phyloP scores from a whole-genome alignment of 2,888 invertebrate species.

The Pterobdella sp. region DNA sequence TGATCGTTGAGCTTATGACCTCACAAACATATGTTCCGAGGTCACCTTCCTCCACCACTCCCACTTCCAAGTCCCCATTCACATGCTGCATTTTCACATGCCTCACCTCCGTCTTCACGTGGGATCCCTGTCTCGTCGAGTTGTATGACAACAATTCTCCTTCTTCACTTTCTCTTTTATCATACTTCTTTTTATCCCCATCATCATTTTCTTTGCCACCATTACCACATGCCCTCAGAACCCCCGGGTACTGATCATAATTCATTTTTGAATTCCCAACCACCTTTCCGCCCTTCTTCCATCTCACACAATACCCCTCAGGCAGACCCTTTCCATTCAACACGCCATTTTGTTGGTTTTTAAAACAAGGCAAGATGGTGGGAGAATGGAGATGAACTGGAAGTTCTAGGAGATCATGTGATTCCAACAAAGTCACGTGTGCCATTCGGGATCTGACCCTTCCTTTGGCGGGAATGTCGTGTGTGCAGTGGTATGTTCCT shows the following conservation, averaged over 20 bases:
- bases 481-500: neutral
- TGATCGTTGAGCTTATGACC: too few relatives aligned
- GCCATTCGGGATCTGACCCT: neutral
- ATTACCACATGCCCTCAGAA: too few relatives aligned
- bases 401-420: neutral
- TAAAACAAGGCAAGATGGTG: neutral
- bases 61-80: neutral
- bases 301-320: neutral
- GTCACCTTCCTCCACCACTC: neutral
- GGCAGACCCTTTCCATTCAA: neutral
- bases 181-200: neutral
- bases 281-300: neutral
- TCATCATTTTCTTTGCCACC: neutral
- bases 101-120: neutral
- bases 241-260: too few relatives aligned
- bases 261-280: neutral
- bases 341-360: neutral
- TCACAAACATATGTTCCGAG: neutral
- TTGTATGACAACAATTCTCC: neutral
- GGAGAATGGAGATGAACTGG: neutral
- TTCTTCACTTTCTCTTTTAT: neutral
- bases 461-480: neutral
- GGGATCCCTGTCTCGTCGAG: neutral
- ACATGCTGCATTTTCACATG: neutral
- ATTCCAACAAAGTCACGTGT: neutral